Evolutionary conservation across 2,797 vertebrate genomes (phyloP).

Genomic region (Lerista edwardsae): DNA sequence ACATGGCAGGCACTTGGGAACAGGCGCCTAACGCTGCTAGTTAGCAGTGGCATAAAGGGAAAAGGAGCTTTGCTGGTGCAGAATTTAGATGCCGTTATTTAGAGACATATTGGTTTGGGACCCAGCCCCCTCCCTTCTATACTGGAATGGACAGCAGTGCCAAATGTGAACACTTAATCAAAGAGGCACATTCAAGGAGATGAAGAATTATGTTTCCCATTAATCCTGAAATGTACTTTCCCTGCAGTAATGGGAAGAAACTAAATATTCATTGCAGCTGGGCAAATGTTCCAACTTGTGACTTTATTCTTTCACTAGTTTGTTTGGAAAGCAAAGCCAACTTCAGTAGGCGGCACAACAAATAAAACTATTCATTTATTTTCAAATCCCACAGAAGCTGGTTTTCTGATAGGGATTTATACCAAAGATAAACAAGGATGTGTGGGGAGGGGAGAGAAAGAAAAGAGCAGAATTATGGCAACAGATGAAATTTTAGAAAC

Average conservation of each 20-base stretch:
- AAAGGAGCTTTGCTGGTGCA: slow-evolving; percentile 1
- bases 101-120: not conserved
- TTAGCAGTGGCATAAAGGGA: slow-evolving; percentile 10
- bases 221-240: slow-evolving; percentile 37
- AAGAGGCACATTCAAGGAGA: slow-evolving; percentile 31
- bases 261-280: not conserved
- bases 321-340: slow-evolving; percentile 23
- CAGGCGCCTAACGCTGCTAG: not conserved
- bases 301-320: slow-evolving; percentile 23
- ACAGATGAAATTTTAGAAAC: slow-evolving; percentile 15
- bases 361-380: slow-evolving; percentile 21
- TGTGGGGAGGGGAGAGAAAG: not conserved
- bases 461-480: not conserved
- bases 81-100: slow-evolving; percentile 6
- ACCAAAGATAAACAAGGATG: not conserved
- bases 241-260: slow-evolving; percentile 8
- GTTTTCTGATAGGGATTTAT: not conserved
- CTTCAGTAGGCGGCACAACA: slow-evolving; percentile 39
- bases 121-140: not conserved
- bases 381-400: slow-evolving; percentile 14
- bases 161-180: slow-evolving; percentile 32
- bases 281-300: not conserved
- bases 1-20: not conserved
- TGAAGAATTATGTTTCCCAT: slow-evolving; percentile 33
- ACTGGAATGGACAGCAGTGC: slow-evolving; percentile 9